Percentiles rank a stretch among this genome's conserved stretches.
phyloP scores from a whole-genome alignment of 1,140 invertebrate genomes.

The Scaptomyza pallida region DNA sequence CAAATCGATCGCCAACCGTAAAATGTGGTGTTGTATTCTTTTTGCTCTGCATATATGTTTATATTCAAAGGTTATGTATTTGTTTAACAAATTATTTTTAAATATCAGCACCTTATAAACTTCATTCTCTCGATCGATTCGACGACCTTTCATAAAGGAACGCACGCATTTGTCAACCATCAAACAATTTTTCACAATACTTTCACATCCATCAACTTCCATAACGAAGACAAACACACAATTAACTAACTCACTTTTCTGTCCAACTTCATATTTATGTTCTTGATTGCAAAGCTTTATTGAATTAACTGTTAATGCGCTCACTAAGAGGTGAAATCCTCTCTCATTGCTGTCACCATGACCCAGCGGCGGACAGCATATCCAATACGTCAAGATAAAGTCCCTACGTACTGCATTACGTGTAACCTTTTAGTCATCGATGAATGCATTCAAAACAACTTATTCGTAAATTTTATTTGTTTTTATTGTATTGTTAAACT shows the following conservation, averaged over 20 bases:
- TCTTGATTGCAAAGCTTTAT: background rate
- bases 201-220: conserved; percentile 63
- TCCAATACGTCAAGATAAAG: too few species aligned
- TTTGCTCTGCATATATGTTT: conserved; percentile 19
- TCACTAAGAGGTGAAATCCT: background rate
- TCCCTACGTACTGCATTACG: too few species aligned
- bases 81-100: background rate
- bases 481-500: conserved; percentile 54
- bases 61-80: background rate
- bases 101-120: conserved; percentile 41
- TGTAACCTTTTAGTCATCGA: too few species aligned
- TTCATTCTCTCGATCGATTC: conserved; percentile 56
- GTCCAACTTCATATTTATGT: background rate
- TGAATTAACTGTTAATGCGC: conserved; percentile 16
- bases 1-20: conserved; percentile 63
- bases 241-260: conserved; percentile 20
- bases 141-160: conserved; percentile 57
- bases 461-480: conserved; percentile 2
- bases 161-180: conserved; percentile 49
- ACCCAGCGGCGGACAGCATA: too few species aligned
- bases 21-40: conserved; percentile 2
- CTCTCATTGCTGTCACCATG: background rate
- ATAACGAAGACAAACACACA: conserved; percentile 46
- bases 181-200: conserved; percentile 45
- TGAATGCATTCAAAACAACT: too few species aligned